phyloP scores from a whole-genome alignment of 2,797 vertebrate genomes.

The Pseudomugil tenellus region DNA sequence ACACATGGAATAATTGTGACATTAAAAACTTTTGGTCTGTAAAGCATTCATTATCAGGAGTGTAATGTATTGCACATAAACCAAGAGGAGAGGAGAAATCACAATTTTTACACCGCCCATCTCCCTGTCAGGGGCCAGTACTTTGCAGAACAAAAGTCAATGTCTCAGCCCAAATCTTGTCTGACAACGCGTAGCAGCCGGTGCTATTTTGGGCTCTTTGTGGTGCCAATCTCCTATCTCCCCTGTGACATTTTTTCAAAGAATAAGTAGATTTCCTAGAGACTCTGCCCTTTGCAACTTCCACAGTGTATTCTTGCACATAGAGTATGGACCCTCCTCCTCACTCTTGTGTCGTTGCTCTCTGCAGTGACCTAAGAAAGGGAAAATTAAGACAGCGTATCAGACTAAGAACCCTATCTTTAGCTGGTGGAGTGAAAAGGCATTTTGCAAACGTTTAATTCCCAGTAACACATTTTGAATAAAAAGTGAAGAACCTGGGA shows the following conservation, averaged over 20 bases:
- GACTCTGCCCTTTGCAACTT: conserved; percentile 99
- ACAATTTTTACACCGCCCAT: conserved; percentile 93
- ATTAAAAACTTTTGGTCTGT: conserved; percentile 86
- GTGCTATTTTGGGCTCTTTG: conserved; percentile 98
- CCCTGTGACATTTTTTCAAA: conserved; percentile 99
- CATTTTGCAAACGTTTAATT: conserved; percentile 78
- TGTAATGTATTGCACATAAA: conserved; percentile 86
- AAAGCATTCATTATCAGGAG: conserved; percentile 84
- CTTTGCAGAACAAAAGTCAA: conserved; percentile 98
- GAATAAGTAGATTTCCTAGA: conserved; percentile 99
- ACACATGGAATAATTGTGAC: conserved; percentile 90
- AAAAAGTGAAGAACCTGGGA: conserved; percentile 75
- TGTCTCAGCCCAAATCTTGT: conserved; percentile 98
- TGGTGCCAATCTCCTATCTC: conserved; percentile 99
- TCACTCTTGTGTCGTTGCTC: conserved; percentile 85
- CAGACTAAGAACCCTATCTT: conserved; percentile 81
- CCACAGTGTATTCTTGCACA: conserved; percentile 92
- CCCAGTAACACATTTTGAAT: conserved; percentile 71
- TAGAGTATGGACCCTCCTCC: conserved; percentile 88
- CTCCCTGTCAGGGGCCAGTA: conserved; percentile 92
- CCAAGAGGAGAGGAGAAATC: conserved; percentile 88
- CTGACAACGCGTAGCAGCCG: conserved; percentile 99
- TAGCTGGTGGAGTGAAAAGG: conserved; percentile 74
- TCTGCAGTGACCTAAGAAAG: conserved; percentile 82
- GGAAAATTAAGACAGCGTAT: conserved; percentile 91